phyloP scores from a whole-genome alignment of 2,113 vertebrate species.

The Pogonocichla stellata region DNA sequence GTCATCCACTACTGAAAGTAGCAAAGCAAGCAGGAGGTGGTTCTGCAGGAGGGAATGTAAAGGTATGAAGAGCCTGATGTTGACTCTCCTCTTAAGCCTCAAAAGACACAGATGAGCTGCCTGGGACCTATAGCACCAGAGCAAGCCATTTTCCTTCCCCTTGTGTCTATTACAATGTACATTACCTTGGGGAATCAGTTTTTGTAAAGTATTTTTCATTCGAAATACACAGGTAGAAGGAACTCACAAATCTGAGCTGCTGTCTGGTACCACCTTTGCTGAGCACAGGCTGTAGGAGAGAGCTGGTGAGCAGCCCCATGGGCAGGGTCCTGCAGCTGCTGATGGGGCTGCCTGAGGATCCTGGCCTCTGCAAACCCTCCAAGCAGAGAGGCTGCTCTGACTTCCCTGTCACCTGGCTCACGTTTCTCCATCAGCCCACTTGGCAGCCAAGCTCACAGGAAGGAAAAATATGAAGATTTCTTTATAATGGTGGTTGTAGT shows the following conservation, averaged over 20 bases:
- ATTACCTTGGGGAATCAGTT: background rate
- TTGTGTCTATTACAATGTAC: background rate
- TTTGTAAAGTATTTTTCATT: background rate
- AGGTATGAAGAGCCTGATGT: background rate
- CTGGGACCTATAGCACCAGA: background rate
- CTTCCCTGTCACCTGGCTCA: background rate
- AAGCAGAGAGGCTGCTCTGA: background rate
- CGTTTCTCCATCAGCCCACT: background rate
- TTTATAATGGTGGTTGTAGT: background rate
- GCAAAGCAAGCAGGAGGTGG: background rate
- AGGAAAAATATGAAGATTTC: background rate
- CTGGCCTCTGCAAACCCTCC: background rate
- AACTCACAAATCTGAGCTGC: background rate
- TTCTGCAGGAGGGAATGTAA: background rate
- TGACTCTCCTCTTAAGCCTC: background rate
- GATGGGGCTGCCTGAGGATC: background rate
- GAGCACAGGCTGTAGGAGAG: background rate
- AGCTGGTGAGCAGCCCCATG: background rate
- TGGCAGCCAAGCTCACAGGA: background rate
- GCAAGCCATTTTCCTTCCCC: accelerated
- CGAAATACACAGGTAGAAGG: background rate
- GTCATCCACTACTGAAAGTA: background rate
- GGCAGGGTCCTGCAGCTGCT: background rate
- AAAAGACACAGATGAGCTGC: background rate
- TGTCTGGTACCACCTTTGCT: background rate